These are phyloP conservation scores for Microplitis deprimator DNA, from an alignment of 2,888 invertebrate genomes.

Conservation along the genomic window DNA sequence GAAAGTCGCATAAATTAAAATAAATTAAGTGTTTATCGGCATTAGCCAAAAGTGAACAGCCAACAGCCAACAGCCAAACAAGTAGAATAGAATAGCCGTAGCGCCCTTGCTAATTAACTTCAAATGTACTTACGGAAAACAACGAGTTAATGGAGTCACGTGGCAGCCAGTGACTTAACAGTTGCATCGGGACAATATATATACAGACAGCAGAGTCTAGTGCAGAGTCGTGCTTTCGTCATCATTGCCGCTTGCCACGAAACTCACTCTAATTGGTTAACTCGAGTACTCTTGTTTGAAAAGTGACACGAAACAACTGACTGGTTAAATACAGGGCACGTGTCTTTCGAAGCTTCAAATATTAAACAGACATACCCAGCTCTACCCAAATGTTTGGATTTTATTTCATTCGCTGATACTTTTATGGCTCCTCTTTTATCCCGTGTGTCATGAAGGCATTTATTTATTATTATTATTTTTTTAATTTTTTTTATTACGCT, in stretches of 20 bases:
- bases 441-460: neutral
- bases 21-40: neutral
- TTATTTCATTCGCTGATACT: neutral
- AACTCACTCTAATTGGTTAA: constrained; percentile 51
- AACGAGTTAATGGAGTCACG: constrained; percentile 42
- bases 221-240: constrained; percentile 28
- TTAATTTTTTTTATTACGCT: neutral
- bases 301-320: constrained; percentile 45
- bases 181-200: neutral
- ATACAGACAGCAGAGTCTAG: neutral
- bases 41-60: constrained; percentile 4
- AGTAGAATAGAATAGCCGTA: constrained; percentile 14
- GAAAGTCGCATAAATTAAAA: neutral
- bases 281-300: constrained; percentile 48
- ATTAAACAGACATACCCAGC: neutral
- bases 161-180: constrained; percentile 31
- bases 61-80: neutral
- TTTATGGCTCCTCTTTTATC: constrained; percentile 7
- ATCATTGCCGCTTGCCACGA: constrained; percentile 49
- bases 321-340: constrained; percentile 47
- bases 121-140: constrained; percentile 43
- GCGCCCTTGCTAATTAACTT: constrained; percentile 48
- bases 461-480: neutral
- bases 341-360: constrained; percentile 26
- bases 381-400: neutral